These are phyloP conservation scores for Pao palembangensis DNA, from an alignment of 2,113 vertebrate species.

Conservation along the genomic window DNA sequence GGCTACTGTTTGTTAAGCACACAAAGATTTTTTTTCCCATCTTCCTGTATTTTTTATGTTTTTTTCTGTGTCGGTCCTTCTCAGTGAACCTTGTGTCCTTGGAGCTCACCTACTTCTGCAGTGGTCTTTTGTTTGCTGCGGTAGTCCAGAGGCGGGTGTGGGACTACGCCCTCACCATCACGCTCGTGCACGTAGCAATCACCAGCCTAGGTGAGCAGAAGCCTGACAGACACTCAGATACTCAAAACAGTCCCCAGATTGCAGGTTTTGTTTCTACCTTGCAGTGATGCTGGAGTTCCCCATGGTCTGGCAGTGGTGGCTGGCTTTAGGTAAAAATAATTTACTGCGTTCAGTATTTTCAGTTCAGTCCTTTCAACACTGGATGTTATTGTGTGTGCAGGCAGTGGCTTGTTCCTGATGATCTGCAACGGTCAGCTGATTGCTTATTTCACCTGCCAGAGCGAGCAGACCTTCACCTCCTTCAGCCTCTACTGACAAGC, in stretches of 20 bases:
- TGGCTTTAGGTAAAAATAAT: constrained; percentile 78
- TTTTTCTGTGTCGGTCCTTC: neutral
- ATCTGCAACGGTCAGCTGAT: constrained; percentile 76
- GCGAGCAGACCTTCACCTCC: constrained; percentile 56
- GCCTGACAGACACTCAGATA: neutral
- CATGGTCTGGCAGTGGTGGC: constrained; percentile 83
- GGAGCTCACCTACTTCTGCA: constrained; percentile 81
- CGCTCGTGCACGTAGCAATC: constrained; percentile 77
- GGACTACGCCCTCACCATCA: constrained; percentile 84
- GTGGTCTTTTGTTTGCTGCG: constrained; percentile 80
- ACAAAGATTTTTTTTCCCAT: neutral
- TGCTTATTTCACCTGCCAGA: constrained; percentile 72
- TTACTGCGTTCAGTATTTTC: neutral
- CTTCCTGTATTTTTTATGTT: neutral
- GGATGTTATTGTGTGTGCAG: constrained; percentile 38
- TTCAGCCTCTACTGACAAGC: constrained; percentile 58
- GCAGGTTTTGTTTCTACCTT: constrained; percentile 24
- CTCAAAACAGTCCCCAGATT: neutral
- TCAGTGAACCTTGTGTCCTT: constrained; percentile 77
- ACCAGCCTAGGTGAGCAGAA: constrained; percentile 74
- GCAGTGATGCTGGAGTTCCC: constrained; percentile 84
- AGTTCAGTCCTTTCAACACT: neutral
- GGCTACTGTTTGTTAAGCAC: neutral
- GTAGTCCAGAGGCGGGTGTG: constrained; percentile 84
- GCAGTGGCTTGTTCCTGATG: constrained; percentile 76